phyloP scores from a whole-genome alignment of 2,113 vertebrate genomes.

The Mirza zaza region DNA sequence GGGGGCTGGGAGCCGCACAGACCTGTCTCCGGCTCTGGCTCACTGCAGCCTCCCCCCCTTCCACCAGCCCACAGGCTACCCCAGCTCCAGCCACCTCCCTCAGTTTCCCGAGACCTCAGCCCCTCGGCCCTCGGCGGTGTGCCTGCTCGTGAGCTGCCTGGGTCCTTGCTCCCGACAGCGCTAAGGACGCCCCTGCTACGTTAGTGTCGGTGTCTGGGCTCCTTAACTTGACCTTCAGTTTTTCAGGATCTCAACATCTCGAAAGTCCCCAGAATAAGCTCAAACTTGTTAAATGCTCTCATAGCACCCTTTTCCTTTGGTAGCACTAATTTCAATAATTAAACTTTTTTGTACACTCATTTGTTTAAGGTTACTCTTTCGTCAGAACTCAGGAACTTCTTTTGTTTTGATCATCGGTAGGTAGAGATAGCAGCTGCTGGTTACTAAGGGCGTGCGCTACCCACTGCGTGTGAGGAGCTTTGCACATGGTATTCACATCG shows the following conservation, averaged over 20 bases:
- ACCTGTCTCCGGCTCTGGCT: neutral
- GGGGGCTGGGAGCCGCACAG: neutral
- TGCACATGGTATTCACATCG: neutral
- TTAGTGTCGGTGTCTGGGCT: neutral
- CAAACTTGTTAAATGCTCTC: neutral
- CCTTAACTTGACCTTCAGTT: neutral
- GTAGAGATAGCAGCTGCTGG: neutral
- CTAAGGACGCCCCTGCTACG: accelerated
- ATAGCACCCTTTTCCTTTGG: neutral
- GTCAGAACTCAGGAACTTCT: neutral
- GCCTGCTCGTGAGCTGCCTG: neutral
- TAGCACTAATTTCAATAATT: neutral
- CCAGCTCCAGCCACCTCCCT: neutral
- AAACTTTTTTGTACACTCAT: neutral
- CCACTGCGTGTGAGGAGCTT: neutral
- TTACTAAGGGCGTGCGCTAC: neutral
- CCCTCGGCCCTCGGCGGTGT: accelerated
- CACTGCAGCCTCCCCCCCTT: neutral
- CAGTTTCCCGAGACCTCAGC: neutral
- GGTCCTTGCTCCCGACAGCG: accelerated
- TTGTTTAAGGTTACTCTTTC: neutral
- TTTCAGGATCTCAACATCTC: neutral
- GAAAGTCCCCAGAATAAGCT: neutral
- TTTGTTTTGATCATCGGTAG: neutral
- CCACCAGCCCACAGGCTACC: neutral